phyloP scores from a whole-genome alignment of 2,113 vertebrate genomes.

The Sterna hirundo region DNA sequence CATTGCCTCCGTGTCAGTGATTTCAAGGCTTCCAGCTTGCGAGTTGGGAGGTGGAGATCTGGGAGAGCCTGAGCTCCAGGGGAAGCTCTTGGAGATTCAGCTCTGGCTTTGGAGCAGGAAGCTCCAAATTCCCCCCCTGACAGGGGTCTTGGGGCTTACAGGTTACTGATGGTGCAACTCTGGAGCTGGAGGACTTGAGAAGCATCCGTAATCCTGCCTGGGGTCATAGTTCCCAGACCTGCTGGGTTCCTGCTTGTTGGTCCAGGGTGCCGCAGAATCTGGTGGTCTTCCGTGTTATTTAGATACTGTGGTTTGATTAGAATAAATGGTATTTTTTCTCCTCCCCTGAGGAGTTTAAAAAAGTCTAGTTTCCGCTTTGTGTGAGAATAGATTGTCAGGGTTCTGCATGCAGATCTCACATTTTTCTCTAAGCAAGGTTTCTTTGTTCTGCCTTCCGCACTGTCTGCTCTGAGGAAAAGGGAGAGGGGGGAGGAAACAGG shows the following conservation, averaged over 20 bases:
- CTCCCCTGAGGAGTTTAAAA: not conserved
- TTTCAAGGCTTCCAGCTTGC: not conserved
- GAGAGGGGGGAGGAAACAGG: not conserved
- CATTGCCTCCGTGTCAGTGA: not conserved
- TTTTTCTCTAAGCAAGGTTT: not conserved
- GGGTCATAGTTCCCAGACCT: not conserved
- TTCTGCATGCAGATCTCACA: not conserved
- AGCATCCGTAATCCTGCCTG: not conserved
- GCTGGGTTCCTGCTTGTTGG: not conserved
- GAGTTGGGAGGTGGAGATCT: not conserved
- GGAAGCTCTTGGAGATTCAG: not conserved
- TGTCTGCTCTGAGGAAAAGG: not conserved
- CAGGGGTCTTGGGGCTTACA: not conserved
- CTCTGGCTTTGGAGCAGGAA: not conserved
- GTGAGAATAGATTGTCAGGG: not conserved
- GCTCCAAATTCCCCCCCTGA: not conserved
- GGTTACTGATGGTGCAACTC: not conserved
- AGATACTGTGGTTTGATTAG: not conserved
- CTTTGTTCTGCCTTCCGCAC: not conserved
- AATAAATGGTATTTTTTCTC: not conserved
- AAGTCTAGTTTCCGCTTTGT: not conserved
- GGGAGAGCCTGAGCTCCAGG: not conserved
- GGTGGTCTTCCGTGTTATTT: not conserved
- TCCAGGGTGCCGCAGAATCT: not conserved
- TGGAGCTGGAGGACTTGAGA: not conserved